These are phyloP conservation scores for Biston stratarius DNA, from an alignment of 2,888 invertebrate species.

Conservation along the genomic window DNA sequence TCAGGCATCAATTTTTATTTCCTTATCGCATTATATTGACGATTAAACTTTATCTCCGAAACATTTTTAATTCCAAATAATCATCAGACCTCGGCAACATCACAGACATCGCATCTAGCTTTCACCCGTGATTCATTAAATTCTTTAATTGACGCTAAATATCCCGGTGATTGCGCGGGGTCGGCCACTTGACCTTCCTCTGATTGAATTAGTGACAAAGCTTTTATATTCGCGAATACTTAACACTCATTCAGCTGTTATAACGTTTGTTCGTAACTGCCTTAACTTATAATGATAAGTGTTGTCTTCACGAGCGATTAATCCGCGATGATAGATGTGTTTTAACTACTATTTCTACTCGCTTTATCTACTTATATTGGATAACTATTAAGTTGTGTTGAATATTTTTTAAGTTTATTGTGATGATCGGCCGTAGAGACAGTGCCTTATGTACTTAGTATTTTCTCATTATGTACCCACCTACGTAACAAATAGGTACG, in stretches of 20 bases:
- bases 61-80: conserved; percentile 32
- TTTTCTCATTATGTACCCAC: conserved; percentile 13
- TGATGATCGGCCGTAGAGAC: conserved; percentile 1
- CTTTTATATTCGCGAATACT: conserved; percentile 50
- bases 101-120: conserved; percentile 69
- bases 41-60: too few species aligned
- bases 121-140: conserved; percentile 80
- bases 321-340: background rate
- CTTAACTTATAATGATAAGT: conserved; percentile 20
- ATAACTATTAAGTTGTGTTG: background rate
- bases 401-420: too few species aligned
- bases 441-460: background rate
- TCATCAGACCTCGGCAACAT: conserved; percentile 53
- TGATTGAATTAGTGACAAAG: conserved; percentile 70
- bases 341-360: background rate
- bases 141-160: conserved; percentile 78
- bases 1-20: too few species aligned
- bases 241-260: conserved; percentile 14
- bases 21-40: too few species aligned
- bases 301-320: conserved; percentile 2
- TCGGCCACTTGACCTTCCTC: conserved; percentile 69
- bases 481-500: conserved; percentile 24
- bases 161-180: conserved; percentile 67
- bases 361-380: background rate
- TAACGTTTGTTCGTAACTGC: conserved; percentile 22